A percentile compares a stretch with the other conserved stretches of the same genome.
Conservation (phyloP, 2,797 vertebrate genomes). For the Eurystomus glaucurus region DNA sequence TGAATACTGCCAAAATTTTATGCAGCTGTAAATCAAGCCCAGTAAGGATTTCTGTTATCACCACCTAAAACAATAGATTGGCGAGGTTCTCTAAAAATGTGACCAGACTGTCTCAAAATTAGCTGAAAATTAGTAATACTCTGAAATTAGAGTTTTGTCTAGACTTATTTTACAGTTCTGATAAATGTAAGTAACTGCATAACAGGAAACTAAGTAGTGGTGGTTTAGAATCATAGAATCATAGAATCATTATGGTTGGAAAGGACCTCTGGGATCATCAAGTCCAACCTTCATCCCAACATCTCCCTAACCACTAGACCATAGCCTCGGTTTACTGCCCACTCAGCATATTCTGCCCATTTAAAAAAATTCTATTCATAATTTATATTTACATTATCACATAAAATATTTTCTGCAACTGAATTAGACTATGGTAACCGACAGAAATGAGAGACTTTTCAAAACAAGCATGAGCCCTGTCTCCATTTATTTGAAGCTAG, state of each 20-base stretch:
- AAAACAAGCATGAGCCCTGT: neutral
- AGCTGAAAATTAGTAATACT: neutral
- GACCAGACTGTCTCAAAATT: neutral
- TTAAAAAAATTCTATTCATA: neutral
- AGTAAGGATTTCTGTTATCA: neutral
- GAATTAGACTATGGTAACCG: neutral
- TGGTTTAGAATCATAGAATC: neutral
- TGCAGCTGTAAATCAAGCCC: neutral
- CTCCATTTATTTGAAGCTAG: neutral
- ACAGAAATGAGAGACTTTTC: neutral
- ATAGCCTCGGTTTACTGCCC: neutral
- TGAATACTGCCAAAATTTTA: neutral
- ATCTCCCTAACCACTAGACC: no score
- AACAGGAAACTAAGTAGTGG: neutral
- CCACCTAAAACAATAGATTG: neutral
- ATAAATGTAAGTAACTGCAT: neutral
- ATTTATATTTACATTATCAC: neutral
- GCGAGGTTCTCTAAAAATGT: constrained; percentile 9
- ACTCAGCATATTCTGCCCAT: neutral
- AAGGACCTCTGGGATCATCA: no score
- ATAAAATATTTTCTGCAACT: neutral
- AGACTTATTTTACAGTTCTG: neutral
- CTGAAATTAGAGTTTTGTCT: neutral
- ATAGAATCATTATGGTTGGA: no score
- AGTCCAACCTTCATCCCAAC: no score